Evolutionary conservation across 1,140 invertebrate species (phyloP), one percentile per base, ranked within the genome.

Genomic region (Lepidurus arcticus): DNA sequence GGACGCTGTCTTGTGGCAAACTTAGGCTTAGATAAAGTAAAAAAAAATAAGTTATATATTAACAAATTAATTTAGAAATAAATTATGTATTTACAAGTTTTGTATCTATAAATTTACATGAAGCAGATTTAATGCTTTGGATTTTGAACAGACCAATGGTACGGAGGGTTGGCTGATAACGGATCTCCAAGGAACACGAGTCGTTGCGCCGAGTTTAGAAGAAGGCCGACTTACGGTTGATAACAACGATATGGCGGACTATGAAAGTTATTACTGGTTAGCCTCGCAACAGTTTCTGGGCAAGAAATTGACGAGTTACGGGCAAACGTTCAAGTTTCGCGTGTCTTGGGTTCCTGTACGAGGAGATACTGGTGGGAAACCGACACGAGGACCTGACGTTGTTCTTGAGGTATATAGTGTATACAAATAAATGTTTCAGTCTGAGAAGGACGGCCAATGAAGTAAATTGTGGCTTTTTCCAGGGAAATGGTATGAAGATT

Each of bases 201-300:
- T 82, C 80, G 75, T 82, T 75, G 44, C 82, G 80, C 76, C 81
- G 80, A 81, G 81, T 80, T 73, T 76, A 7, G 78, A 80, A 44
- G 82, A 84, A 78, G 81, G 81, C 77, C 81, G 83, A 53, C 81
- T 84, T 13, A 81, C 81, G 44, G 82, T 83, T 65, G 85, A 84
- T 21, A 83, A 89, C 81, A 89, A 90, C 81, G 92, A 93, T 78
- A 84, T 93, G 82, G 86, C 89, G 1, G 88, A 88, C 11, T 89
- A 90, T 82, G 90, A 92, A 81, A 89, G 90, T 73, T 94, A 93
- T 82, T 99, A 95, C 85, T 99, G 96, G 94, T 85, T 91, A 78
- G 93, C 94, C 42, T 95, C 94, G 6, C 84, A 89, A 78, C 84
- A 90, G 3, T 93, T 92, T 83, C 83, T 86, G 73, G 93, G 92